A percentile compares a stretch with the other conserved stretches of the same genome.
Evolutionary conservation across 2,888 invertebrate genomes (phyloP).

Genomic region (Aelia acuminata): DNA sequence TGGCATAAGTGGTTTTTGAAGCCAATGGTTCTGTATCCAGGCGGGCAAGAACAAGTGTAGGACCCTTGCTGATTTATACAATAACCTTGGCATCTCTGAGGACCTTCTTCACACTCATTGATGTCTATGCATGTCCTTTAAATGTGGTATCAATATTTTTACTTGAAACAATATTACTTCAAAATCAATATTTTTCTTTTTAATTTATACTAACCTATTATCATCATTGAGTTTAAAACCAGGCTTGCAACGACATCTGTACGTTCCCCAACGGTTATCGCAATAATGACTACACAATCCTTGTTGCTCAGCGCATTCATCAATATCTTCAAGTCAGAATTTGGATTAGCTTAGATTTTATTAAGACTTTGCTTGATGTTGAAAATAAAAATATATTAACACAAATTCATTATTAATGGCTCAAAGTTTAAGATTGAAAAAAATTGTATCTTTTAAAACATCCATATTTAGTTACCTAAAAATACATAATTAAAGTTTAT

Average conservation of each 20-base stretch:
- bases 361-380: neutral
- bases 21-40: slow-evolving; percentile 80
- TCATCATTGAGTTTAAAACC: slow-evolving; percentile 85
- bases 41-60: slow-evolving; percentile 84
- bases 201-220: slow-evolving; percentile 73
- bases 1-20: slow-evolving; percentile 85
- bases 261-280: slow-evolving; percentile 91
- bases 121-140: slow-evolving; percentile 82
- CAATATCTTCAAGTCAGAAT: slow-evolving; percentile 73
- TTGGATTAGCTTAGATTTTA: neutral
- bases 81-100: slow-evolving; percentile 77
- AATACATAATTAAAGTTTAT: too few relatives aligned
- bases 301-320: slow-evolving; percentile 75
- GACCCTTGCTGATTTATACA: slow-evolving; percentile 92
- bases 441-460: neutral
- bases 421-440: neutral
- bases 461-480: too few relatives aligned
- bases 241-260: slow-evolving; percentile 86
- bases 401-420: neutral
- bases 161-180: neutral
- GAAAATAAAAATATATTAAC: neutral
- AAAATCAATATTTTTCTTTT: neutral
- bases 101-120: slow-evolving; percentile 86
- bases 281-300: slow-evolving; percentile 88
- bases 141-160: slow-evolving; percentile 64